Percentiles rank a stretch among this genome's conserved stretches.
These are phyloP conservation scores for Colius striatus DNA, from an alignment of 2,113 vertebrate species.

Conservation along the genomic window DNA sequence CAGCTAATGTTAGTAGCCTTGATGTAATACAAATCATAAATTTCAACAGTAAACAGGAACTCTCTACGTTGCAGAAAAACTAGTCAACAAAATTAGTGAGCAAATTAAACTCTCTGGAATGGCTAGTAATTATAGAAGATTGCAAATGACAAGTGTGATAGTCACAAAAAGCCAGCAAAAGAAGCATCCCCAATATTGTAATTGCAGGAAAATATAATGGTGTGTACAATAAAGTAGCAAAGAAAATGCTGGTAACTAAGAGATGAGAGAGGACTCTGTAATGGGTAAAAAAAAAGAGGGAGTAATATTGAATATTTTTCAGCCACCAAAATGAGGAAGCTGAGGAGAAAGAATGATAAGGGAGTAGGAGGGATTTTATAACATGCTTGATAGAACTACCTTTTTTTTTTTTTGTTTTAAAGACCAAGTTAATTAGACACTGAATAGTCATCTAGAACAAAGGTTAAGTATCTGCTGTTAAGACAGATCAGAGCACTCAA, in stretches of 20 bases:
- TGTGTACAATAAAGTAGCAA: slow-evolving; percentile 26
- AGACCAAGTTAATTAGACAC: slow-evolving; percentile 62
- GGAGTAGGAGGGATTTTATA: slow-evolving; percentile 44
- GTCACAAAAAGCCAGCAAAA: slow-evolving; percentile 1
- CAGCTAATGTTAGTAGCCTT: not conserved
- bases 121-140: slow-evolving; percentile 11
- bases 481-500: slow-evolving; percentile 34
- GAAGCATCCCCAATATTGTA: slow-evolving; percentile 2
- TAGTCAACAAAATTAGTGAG: slow-evolving; percentile 36
- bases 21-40: not conserved
- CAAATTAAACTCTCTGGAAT: not conserved
- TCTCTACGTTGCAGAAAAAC: not conserved
- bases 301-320: slow-evolving; percentile 29
- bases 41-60: not conserved
- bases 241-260: slow-evolving; percentile 7
- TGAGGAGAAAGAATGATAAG: not conserved
- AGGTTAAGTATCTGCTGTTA: slow-evolving; percentile 62
- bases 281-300: slow-evolving; percentile 2
- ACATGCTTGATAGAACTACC: not conserved
- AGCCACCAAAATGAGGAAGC: slow-evolving; percentile 30
- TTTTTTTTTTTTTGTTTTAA: not conserved
- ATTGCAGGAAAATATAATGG: slow-evolving; percentile 29
- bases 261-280: slow-evolving; percentile 24
- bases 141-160: not conserved
- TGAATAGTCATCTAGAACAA: slow-evolving; percentile 49